Base-by-base conservation (phyloP, 2,888 invertebrate genomes). In the Glaucopsyche alexis region DNA sequence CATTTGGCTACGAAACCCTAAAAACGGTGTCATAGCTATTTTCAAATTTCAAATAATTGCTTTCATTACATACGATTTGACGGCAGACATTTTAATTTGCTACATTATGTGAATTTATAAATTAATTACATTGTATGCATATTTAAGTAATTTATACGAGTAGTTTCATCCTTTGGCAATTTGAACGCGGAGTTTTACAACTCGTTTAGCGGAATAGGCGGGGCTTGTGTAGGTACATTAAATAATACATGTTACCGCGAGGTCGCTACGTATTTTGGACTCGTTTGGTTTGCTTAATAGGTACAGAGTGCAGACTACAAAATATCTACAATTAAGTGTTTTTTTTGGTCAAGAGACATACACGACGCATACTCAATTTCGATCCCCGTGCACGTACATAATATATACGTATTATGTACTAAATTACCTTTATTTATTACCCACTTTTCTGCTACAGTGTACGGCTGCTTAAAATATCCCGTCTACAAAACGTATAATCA, bases 151-250 rank as follows among this genome's bases (percentile, higher is more conserved):
- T 16, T 67, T 29, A 69, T 29, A n/a, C n/a, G n/a, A n/a, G n/a
- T n/a, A 49, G 7, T 65, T 40, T 14, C 40, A 38, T n/a, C 13
- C 55, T 66, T 66, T 42, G 9, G 42, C 42, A 19, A 42, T 38
- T 42, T 42, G 40, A 40, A 65, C 40, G n/a, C 65, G 42, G 8
- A 16, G 42, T 66, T 65, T 66, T 66, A 42, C n/a, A 66, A 66
- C 40, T 16, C 42, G 42, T 49, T 67, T 5, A 9, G 47, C 2
- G 19, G 47, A 49, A 47, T 69, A 49, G 69, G 69, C 47, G 49
- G 69, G 29, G 49, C 49, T 14, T 49, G 7, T 19, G 11, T n/a
- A n/a, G n/a, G n/a, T 7, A 69, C 14, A 16, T 42, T n/a, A 42
- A 67, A 45, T 19, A 7, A 11, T 19, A 42, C 11, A 19, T 42